Base-by-base conservation (phyloP, 2,797 vertebrate genomes). In the Vultur gryphus region DNA sequence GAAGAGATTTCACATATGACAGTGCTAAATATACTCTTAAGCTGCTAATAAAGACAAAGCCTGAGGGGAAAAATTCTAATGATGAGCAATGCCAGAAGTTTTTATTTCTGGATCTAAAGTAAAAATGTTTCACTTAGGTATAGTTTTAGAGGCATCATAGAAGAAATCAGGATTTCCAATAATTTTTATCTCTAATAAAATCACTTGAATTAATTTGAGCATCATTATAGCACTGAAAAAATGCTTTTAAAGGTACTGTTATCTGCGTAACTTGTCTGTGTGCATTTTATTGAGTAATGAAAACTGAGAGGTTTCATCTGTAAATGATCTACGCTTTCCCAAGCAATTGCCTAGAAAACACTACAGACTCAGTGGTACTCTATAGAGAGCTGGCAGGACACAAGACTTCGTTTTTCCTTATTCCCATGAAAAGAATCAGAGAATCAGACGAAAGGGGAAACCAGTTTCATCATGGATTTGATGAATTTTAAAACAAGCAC, bases 41-140 rank as follows among this genome's bases (percentile, higher is more conserved):
- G 96, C 98, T 98, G 97, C 97, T 98, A 98, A 98, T 98, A 98
- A 98, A 98, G 97, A 97, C 95, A 96, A 97, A 97, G 98, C 98
- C 97, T 96, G 58, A 82, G 33, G 98, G 98, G 94, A 51, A 93
- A 98, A 96, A 97, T 95, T 98, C 97, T 98, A 98, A 98, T 98
- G 97, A 98, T 94, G 90, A 98, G 97, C 96, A 96, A 97, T 97
- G 96, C 97, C 97, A 98, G 95, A 98, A 98, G 97, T 98, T 98
- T 98, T 97, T 97, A 97, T 98, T 98, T 98, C 97, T 92, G 91
- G 95, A 98, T 98, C 96, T 90, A 89, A 97, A 97, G 96, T 94
- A 96, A 96, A 97, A 97, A 97, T 95, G 95, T 97, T 98, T 96
- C 96, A 97, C 96, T 98, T 98, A 97, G 97, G 94, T 98, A 94